Evolutionary conservation across 2,797 vertebrate species (phyloP).

Genomic region (Cirrhinus mrigala): DNA sequence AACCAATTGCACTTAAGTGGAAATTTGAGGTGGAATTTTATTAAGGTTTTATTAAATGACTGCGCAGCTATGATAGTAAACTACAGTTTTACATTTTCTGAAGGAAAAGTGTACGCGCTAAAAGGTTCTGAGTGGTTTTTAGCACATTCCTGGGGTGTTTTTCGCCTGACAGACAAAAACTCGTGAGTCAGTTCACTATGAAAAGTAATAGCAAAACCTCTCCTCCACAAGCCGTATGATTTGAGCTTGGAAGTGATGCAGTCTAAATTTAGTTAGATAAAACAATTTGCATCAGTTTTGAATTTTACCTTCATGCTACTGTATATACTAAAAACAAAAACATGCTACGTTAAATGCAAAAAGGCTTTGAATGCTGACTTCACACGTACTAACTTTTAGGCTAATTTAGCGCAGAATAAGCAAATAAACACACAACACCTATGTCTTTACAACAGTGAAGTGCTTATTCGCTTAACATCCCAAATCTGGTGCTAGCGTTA

Average conservation of each 20-base stretch:
- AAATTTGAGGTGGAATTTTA: not conserved
- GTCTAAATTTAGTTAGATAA: not conserved
- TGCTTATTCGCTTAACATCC: constrained; percentile 35
- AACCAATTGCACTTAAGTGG: not conserved
- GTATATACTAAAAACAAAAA: not conserved
- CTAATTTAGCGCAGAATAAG: not conserved
- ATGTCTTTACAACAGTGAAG: constrained; percentile 18
- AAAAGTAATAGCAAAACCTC: not conserved
- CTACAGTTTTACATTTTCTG: not conserved
- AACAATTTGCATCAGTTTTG: not conserved
- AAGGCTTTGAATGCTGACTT: not conserved
- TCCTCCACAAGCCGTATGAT: not conserved
- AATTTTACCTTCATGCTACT: not conserved
- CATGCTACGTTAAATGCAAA: not conserved
- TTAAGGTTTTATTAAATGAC: not conserved
- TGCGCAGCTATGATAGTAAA: not conserved
- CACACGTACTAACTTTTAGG: not conserved
- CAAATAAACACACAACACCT: constrained; percentile 15
- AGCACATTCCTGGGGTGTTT: not conserved
- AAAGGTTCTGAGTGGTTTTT: not conserved
- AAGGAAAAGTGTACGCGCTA: not conserved
- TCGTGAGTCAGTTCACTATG: not conserved
- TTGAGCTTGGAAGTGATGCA: not conserved
- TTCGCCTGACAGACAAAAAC: not conserved
- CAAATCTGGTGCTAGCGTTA: constrained; percentile 35